These are phyloP conservation scores for Hippopotamyrus pictus DNA, from an alignment of 2,797 vertebrate genomes.

Conservation along the genomic window DNA sequence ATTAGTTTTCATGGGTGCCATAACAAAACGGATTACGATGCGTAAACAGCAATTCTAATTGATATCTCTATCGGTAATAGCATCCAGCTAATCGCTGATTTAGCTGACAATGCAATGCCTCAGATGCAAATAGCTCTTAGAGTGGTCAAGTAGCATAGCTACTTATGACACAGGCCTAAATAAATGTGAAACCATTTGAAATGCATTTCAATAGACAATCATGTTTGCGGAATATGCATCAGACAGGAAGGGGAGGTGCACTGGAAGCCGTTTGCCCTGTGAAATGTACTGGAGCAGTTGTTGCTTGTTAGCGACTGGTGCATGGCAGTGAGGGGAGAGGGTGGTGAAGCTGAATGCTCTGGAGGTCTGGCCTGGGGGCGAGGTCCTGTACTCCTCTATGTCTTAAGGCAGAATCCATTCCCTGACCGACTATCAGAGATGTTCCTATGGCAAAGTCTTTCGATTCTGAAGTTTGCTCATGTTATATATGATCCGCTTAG, in stretches of 20 bases:
- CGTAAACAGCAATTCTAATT: not conserved
- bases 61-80: not conserved
- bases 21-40: not conserved
- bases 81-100: not conserved
- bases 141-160: not conserved
- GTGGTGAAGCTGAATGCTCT: not conserved
- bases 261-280: not conserved
- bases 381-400: not conserved
- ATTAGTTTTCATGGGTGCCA: not conserved
- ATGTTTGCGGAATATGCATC: not conserved
- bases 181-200: not conserved
- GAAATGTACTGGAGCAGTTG: not conserved
- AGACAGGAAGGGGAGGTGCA: not conserved
- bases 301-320: not conserved
- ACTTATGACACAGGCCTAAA: not conserved
- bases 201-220: not conserved
- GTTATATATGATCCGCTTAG: not conserved
- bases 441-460: not conserved
- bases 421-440: not conserved
- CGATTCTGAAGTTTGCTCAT: not conserved
- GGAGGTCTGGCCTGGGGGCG: not conserved
- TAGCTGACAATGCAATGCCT: not conserved
- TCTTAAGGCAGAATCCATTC: not conserved
- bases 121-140: not conserved
- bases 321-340: not conserved